These are phyloP conservation scores for Watersipora subatra DNA, from an alignment of 1,140 invertebrate species.

Conservation along the genomic window DNA sequence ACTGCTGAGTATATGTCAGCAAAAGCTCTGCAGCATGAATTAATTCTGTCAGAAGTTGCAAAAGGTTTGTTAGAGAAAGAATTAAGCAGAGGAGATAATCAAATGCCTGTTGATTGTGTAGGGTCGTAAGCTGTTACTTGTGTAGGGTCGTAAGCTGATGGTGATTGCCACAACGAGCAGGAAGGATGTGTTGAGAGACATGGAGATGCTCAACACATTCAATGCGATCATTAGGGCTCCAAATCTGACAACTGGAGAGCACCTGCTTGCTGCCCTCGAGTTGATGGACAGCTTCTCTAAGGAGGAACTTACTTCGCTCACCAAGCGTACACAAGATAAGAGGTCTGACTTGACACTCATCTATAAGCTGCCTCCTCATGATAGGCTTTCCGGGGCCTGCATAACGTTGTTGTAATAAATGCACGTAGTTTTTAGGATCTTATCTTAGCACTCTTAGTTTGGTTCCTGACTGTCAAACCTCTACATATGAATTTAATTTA, in stretches of 20 bases:
- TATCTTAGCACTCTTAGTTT: no score
- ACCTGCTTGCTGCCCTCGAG: constrained; percentile 70
- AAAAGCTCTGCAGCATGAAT: no score
- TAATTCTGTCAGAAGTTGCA: neutral
- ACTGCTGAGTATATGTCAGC: no score
- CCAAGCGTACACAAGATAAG: no score
- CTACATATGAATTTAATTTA: no score
- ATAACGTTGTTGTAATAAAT: no score
- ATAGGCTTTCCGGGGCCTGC: no score
- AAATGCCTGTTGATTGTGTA: constrained; percentile 12
- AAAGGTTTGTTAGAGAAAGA: neutral
- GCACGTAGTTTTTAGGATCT: no score
- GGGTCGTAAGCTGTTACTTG: constrained; percentile 53
- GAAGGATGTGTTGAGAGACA: constrained; percentile 78
- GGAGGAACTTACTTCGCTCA: constrained; percentile 35
- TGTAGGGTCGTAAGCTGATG: constrained; percentile 69
- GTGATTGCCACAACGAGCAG: constrained; percentile 82
- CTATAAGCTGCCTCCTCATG: no score
- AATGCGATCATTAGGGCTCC: constrained; percentile 78
- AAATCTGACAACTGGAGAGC: constrained; percentile 69
- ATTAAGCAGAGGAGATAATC: no score
- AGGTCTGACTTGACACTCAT: no score
- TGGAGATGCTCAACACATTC: constrained; percentile 84
- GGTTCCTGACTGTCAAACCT: no score
- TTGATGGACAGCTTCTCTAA: constrained; percentile 67